Evolutionary conservation across 2,888 invertebrate species (phyloP).

Genomic region (Nephrotoma appendiculata): DNA sequence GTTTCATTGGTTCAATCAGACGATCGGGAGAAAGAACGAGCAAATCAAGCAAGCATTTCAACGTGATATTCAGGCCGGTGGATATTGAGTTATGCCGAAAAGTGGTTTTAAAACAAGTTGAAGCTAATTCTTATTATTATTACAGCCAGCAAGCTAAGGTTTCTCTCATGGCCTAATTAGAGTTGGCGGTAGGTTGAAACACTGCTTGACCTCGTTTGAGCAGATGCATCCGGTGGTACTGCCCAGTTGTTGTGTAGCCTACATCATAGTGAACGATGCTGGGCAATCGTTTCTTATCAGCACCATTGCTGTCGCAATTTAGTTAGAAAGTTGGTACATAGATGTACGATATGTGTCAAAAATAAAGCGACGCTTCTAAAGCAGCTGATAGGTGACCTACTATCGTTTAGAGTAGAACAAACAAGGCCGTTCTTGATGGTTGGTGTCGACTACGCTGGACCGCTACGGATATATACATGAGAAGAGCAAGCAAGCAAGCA

Average conservation of each 20-base stretch:
- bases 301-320: conserved; percentile 7
- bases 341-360: conserved; percentile 10
- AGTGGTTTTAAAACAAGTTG: too few relatives aligned
- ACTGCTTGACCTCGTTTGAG: conserved; percentile 9
- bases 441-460: conserved; percentile 15
- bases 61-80: too few relatives aligned
- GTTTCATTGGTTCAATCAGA: background rate
- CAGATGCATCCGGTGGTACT: conserved; percentile 15
- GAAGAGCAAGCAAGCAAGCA: too few relatives aligned
- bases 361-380: background rate
- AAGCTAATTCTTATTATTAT: too few relatives aligned
- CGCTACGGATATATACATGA: conserved; percentile 10
- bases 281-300: conserved; percentile 11
- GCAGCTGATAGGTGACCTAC: conserved; percentile 17
- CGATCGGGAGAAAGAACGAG: background rate
- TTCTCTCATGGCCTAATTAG: conserved; percentile 14
- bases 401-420: conserved; percentile 6
- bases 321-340: conserved; percentile 1
- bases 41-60: too few relatives aligned
- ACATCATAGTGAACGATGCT: conserved; percentile 3
- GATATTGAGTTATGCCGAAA: background rate
- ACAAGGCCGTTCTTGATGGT: conserved; percentile 10
- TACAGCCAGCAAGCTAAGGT: background rate
- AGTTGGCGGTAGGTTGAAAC: conserved; percentile 16
- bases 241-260: background rate